Conservation (phyloP, 2,888 invertebrate species). For the Taenaris catops region DNA sequence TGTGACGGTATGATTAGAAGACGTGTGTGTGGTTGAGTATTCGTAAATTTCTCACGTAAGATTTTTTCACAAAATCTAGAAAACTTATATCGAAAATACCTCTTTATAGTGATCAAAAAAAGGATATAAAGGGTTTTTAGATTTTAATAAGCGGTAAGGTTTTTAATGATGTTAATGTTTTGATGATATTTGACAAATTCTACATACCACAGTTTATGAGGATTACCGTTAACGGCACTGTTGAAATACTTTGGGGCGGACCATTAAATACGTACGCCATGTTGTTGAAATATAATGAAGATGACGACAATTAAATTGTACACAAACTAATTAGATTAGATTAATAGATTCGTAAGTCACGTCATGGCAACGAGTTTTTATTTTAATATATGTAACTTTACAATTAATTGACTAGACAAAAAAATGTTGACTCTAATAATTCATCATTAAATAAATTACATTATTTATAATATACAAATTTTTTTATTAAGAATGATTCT, state of each 20-base stretch:
- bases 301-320: no score
- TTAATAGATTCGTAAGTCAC: no score
- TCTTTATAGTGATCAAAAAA: constrained; percentile 71
- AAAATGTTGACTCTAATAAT: no score
- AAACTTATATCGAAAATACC: constrained; percentile 68
- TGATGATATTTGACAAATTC: constrained; percentile 62
- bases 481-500: no score
- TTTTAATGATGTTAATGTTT: constrained; percentile 70
- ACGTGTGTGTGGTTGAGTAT: constrained; percentile 18
- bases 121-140: constrained; percentile 69
- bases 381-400: no score
- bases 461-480: no score
- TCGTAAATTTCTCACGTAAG: constrained; percentile 44
- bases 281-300: no score
- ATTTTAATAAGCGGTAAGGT: constrained; percentile 63
- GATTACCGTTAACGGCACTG: constrained; percentile 26
- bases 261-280: constrained; percentile 2
- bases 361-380: no score
- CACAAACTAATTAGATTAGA: no score
- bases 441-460: no score
- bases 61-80: constrained; percentile 42
- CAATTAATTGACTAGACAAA: no score
- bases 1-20: constrained; percentile 12
- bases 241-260: constrained; percentile 3
- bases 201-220: constrained; percentile 41